Conservation (phyloP, 2,113 vertebrate species). For the Dunckerocampus dactyliophorus region DNA sequence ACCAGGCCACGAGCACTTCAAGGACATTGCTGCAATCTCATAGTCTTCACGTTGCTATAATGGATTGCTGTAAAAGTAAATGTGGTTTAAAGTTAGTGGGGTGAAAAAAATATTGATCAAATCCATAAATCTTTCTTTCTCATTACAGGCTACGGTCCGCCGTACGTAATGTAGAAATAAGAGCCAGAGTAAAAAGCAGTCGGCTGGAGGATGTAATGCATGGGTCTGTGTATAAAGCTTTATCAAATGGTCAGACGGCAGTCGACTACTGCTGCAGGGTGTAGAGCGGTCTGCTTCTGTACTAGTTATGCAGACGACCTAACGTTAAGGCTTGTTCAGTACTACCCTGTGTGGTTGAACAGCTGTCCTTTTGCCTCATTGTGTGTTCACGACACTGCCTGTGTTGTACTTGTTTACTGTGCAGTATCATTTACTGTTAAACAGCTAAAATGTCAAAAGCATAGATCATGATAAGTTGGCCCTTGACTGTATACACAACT, state of each 20-base stretch:
- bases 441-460: neutral
- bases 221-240: slow-evolving; percentile 16
- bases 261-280: slow-evolving; percentile 14
- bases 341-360: too few relatives aligned
- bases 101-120: slow-evolving; percentile 26
- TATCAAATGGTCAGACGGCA: slow-evolving; percentile 25
- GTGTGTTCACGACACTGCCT: neutral
- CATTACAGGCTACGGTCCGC: slow-evolving; percentile 43
- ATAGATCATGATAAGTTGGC: too few relatives aligned
- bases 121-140: slow-evolving; percentile 56
- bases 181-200: slow-evolving; percentile 1
- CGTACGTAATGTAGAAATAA: slow-evolving; percentile 40
- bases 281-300: slow-evolving; percentile 1
- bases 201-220: slow-evolving; percentile 20
- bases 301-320: neutral
- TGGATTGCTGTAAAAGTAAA: slow-evolving; percentile 30
- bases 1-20: slow-evolving; percentile 17
- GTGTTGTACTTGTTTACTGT: neutral
- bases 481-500: too few relatives aligned
- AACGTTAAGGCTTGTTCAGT: neutral
- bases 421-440: neutral
- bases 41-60: slow-evolving; percentile 32
- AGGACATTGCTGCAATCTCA: slow-evolving; percentile 22
- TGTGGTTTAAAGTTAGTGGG: slow-evolving; percentile 16
- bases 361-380: too few relatives aligned